Percentiles rank a stretch among this genome's conserved stretches.
These are phyloP conservation scores for Neotoxoptera formosana DNA, from an alignment of 1,140 invertebrate genomes.

Conservation along the genomic window DNA sequence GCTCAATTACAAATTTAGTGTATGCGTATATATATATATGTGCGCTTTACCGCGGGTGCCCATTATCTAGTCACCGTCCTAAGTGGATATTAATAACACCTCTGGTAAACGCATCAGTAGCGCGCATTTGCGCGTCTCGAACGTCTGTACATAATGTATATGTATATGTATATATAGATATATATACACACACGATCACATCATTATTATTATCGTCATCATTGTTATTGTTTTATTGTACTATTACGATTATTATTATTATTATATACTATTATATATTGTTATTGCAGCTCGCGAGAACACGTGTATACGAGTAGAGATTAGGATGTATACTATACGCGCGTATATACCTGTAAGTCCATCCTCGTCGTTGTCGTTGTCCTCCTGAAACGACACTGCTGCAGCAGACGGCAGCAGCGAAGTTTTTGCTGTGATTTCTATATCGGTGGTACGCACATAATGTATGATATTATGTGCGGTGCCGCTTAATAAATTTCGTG, in stretches of 20 bases:
- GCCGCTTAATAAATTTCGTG: neutral
- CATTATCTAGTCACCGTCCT: conserved; percentile 48
- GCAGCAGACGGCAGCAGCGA: neutral
- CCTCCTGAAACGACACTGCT: neutral
- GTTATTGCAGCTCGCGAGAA: neutral
- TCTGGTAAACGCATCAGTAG: conserved; percentile 48
- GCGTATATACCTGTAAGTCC: neutral
- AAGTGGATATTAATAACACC: conserved; percentile 57
- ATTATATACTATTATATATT: neutral
- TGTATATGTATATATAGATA: neutral
- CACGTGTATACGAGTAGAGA: neutral
- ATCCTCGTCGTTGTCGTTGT: neutral
- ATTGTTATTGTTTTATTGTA: conserved; percentile 6
- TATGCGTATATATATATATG: neutral
- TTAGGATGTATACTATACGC: neutral
- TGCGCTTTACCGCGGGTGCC: neutral
- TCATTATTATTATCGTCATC: neutral
- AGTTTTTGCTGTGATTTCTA: neutral
- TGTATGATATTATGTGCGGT: neutral
- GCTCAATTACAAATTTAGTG: conserved; percentile 50
- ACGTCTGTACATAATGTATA: too few relatives aligned
- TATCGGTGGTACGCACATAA: too few relatives aligned
- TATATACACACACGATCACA: neutral
- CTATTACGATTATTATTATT: neutral
- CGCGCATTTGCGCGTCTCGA: neutral